phyloP scores from a whole-genome alignment of 2,113 vertebrate species.

The Aspiorhynchus laticeps region DNA sequence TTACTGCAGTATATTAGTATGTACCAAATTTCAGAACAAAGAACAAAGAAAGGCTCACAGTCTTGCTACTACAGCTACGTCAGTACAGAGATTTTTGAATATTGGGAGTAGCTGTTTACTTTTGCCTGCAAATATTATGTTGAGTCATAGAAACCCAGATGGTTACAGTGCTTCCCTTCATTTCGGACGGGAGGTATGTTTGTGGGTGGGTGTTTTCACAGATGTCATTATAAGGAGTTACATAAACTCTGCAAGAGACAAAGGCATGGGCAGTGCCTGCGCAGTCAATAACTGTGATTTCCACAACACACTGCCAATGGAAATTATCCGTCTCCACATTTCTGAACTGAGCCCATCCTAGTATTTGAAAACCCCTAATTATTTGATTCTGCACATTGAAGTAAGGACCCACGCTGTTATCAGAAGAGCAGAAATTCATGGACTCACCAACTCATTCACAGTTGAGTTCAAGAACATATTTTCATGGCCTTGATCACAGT shows the following conservation, averaged over 20 bases:
- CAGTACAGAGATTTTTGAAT: conserved; percentile 19
- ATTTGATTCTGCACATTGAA: neutral
- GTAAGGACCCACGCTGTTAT: no score
- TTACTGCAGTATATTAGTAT: conserved; percentile 24
- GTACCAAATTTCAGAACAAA: conserved; percentile 46
- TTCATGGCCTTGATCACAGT: no score
- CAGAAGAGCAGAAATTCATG: no score
- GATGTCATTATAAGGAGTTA: conserved; percentile 46
- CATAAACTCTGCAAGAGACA: conserved; percentile 23
- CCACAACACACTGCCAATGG: conserved; percentile 3
- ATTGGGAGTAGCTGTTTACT: conserved; percentile 1
- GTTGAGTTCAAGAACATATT: no score
- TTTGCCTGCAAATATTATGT: conserved; percentile 35
- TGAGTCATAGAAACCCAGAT: conserved; percentile 39
- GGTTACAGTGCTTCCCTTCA: conserved; percentile 21
- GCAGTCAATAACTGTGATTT: conserved; percentile 23
- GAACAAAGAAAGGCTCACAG: conserved; percentile 15
- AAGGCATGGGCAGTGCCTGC: neutral
- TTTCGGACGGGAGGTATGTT: conserved; percentile 26
- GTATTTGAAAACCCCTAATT: neutral
- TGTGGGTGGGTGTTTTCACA: conserved; percentile 33
- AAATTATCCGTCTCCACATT: neutral
- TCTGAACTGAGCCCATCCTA: neutral
- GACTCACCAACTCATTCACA: no score
- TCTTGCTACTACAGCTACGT: neutral